Conservation (phyloP, 2,113 vertebrate species). For the Malurus melanocephalus region DNA sequence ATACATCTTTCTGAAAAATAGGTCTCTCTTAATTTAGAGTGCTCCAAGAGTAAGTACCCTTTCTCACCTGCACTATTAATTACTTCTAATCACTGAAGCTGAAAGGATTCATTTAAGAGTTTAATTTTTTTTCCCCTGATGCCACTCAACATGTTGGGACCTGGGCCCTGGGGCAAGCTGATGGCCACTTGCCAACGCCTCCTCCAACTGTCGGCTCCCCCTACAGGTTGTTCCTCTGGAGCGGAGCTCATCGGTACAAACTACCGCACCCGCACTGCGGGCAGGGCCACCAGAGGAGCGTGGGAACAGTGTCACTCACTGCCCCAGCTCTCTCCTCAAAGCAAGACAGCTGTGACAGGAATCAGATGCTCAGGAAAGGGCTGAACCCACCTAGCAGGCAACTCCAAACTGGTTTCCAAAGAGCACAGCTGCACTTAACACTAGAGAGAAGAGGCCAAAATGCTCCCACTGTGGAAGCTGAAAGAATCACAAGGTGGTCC, state of each 20-base stretch:
- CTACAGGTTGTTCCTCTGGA: not conserved
- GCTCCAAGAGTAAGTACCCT: not conserved
- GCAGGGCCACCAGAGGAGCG: not conserved
- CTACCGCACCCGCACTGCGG: not conserved
- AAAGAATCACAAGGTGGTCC: not conserved
- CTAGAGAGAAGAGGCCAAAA: not conserved
- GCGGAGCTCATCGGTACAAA: not conserved
- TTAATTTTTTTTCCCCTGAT: constrained; percentile 34
- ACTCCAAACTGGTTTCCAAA: not conserved
- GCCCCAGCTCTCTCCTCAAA: not conserved
- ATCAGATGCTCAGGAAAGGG: not conserved
- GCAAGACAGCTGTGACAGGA: not conserved
- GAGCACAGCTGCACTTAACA: not conserved
- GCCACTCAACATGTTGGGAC: not conserved
- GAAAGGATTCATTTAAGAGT: constrained; percentile 35
- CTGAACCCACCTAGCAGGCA: not conserved
- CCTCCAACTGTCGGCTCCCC: not conserved
- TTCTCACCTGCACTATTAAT: constrained; percentile 46
- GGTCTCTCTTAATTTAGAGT: constrained; percentile 44
- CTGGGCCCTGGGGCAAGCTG: not conserved
- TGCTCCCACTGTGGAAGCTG: not conserved
- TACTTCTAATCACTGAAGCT: constrained; percentile 27
- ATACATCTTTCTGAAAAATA: constrained; percentile 28
- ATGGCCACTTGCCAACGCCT: not conserved
- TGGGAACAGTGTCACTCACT: not conserved